Conservation (phyloP, 2,888 invertebrate species). For the Lasioglossum marginatum region DNA sequence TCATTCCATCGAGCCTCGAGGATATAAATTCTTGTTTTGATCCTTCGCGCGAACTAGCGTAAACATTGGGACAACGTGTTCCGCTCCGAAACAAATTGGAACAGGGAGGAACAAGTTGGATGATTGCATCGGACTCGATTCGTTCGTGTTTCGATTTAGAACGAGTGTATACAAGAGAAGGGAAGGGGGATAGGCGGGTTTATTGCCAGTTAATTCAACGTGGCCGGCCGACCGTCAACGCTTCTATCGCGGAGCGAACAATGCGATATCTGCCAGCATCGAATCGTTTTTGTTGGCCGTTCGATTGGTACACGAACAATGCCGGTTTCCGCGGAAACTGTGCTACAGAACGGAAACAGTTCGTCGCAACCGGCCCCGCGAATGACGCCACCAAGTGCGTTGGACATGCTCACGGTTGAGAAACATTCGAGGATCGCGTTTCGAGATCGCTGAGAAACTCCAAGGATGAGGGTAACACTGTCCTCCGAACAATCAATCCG, state of each 20-base stretch:
- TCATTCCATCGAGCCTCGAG: too few relatives aligned
- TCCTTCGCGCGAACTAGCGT: not conserved
- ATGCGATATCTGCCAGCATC: conserved; percentile 46
- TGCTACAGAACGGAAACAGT: conserved; percentile 59
- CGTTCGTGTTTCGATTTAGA: conserved; percentile 27
- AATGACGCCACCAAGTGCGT: not conserved
- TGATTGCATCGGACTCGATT: conserved; percentile 5
- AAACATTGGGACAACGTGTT: not conserved
- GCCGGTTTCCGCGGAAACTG: conserved; percentile 56
- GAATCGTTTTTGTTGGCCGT: conserved; percentile 50
- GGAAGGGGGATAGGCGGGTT: conserved; percentile 12
- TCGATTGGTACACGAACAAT: conserved; percentile 63
- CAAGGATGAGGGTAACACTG: not conserved
- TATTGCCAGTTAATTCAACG: conserved; percentile 43
- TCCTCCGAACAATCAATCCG: not conserved
- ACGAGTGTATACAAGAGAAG: not conserved
- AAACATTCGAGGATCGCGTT: not conserved
- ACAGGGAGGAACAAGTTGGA: not conserved
- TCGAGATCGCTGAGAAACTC: not conserved
- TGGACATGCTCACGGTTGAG: not conserved
- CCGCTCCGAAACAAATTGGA: not conserved
- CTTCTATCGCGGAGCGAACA: conserved; percentile 29
- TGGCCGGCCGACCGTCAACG: conserved; percentile 48
- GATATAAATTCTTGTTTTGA: not conserved
- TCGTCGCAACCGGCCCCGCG: conserved; percentile 30